A percentile compares a stretch with the other conserved stretches of the same genome.
Conservation (phyloP, 2,113 vertebrate genomes). For the mouse (Mus musculus) region DNA sequence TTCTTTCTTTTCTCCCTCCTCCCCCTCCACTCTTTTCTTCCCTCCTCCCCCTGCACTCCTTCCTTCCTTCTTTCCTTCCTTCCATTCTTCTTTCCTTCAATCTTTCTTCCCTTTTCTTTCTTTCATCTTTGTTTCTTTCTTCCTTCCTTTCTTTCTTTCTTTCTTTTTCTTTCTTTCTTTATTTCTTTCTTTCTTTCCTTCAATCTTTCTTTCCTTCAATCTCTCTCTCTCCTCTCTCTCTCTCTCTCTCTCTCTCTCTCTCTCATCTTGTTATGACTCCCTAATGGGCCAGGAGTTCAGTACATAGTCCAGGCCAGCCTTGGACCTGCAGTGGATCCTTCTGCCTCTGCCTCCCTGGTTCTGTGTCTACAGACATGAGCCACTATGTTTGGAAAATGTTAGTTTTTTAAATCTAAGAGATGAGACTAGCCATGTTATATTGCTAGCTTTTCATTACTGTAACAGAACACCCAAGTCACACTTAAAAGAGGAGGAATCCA, state of each 20-base stretch:
- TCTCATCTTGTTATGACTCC: neutral
- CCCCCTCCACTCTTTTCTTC: too few relatives aligned
- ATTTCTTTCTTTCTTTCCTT: too few relatives aligned
- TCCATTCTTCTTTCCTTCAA: too few relatives aligned
- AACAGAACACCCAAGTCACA: neutral
- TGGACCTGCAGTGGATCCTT: neutral
- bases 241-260: too few relatives aligned
- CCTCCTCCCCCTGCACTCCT: fast-evolving
- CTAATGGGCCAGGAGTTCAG: neutral
- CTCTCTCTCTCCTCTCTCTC: fast-evolving
- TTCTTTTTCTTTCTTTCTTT: too few relatives aligned
- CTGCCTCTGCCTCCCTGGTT: neutral
- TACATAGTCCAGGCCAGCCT: neutral
- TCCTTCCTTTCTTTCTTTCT: too few relatives aligned
- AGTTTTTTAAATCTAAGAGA: neutral
- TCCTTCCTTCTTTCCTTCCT: too few relatives aligned
- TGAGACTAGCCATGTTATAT: neutral
- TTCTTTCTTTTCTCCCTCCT: too few relatives aligned
- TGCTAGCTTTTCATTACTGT: neutral
- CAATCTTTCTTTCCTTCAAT: fast-evolving
- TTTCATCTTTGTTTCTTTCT: too few relatives aligned
- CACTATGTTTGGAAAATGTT: neutral
- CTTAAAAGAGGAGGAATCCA: neutral
- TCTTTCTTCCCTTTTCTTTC: too few relatives aligned
- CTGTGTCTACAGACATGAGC: neutral